phyloP scores from a whole-genome alignment of 2,113 vertebrate species.

The Chaetorhynchus papuensis region DNA sequence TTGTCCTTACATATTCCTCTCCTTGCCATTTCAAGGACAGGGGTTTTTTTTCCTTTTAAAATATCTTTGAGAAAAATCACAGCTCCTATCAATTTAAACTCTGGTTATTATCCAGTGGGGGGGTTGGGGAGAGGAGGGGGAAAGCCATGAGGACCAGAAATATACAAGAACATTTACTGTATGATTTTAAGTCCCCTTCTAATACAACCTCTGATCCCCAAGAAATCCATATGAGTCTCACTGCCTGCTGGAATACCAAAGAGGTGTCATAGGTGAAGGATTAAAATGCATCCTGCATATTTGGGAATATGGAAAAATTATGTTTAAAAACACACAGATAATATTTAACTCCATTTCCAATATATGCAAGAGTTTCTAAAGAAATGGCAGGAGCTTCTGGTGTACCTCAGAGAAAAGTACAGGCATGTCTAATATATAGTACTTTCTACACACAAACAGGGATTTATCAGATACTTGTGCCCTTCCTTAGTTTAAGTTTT shows the following conservation, averaged over 20 bases:
- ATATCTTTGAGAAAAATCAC: not conserved
- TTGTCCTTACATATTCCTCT: not conserved
- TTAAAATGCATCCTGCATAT: not conserved
- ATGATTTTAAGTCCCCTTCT: not conserved
- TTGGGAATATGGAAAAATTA: not conserved
- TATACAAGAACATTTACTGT: not conserved
- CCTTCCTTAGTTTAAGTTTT: not conserved
- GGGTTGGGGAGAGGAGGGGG: accelerated
- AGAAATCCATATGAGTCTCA: not conserved
- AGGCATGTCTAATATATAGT: not conserved
- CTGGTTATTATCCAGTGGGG: not conserved
- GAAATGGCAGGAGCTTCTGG: not conserved
- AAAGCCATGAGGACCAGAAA: not conserved
- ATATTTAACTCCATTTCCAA: not conserved
- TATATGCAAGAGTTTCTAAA: not conserved
- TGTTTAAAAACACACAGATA: not conserved
- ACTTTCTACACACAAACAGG: not conserved
- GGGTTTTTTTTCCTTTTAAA: not conserved
- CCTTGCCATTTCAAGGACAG: not conserved
- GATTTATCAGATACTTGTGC: not conserved
- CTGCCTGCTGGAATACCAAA: not conserved
- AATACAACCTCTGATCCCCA: not conserved
- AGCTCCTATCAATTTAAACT: not conserved
- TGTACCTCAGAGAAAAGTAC: not conserved
- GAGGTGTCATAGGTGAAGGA: not conserved